These are phyloP conservation scores for Salvelinus alpinus DNA, from an alignment of 2,113 vertebrate genomes.

Conservation along the genomic window DNA sequence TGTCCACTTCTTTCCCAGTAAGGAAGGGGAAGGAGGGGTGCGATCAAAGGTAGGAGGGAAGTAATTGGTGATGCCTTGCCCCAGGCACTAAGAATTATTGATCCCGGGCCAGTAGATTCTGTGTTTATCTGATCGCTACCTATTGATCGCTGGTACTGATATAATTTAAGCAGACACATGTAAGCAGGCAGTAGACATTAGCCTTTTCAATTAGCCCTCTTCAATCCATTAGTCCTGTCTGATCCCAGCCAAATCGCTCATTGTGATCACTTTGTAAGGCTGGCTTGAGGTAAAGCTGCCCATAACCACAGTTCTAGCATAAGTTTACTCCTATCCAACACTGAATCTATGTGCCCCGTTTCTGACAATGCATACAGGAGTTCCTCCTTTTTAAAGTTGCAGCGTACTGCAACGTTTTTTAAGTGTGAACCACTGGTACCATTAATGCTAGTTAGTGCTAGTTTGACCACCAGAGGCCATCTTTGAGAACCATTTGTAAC, in stretches of 20 bases:
- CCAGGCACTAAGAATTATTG: conserved; percentile 60
- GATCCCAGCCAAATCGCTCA: conserved; percentile 22
- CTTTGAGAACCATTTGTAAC: no score
- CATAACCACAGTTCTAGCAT: no score
- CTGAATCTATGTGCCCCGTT: no score
- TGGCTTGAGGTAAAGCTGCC: background rate
- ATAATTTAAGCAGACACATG: conserved; percentile 36
- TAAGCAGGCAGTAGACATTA: conserved; percentile 53
- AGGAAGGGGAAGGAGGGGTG: no score
- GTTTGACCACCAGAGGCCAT: no score
- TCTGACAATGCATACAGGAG: no score
- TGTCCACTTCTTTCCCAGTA: background rate
- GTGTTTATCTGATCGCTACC: conserved; percentile 39
- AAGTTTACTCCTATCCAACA: no score
- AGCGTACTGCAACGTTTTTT: no score
- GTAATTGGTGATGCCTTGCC: background rate
- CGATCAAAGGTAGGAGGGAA: background rate
- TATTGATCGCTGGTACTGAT: conserved; percentile 24
- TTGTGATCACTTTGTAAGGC: conserved; percentile 1
- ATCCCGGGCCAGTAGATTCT: conserved; percentile 52
- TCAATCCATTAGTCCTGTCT: conserved; percentile 58
- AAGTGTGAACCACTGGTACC: no score
- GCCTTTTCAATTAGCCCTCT: conserved; percentile 42
- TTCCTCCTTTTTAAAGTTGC: no score
- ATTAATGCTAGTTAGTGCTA: no score